phyloP scores from a whole-genome alignment of 2,113 vertebrate genomes.

The Rhabdornis inornatus region DNA sequence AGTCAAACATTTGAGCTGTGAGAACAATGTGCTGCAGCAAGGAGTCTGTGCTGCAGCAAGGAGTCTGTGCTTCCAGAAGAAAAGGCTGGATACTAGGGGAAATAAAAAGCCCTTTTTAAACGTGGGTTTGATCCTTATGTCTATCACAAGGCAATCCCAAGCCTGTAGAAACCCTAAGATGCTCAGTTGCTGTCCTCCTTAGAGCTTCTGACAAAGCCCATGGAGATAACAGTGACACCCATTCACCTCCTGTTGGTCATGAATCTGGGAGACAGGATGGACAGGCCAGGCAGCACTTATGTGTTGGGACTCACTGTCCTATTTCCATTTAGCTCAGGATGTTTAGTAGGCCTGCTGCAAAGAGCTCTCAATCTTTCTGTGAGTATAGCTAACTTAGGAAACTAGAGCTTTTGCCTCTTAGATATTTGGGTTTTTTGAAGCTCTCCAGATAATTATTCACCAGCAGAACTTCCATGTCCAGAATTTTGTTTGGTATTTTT shows the following conservation, averaged over 20 bases:
- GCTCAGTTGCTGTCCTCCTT: not conserved
- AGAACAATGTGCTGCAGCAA: not conserved
- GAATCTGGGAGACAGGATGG: not conserved
- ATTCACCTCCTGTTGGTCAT: accelerated
- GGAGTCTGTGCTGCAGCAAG: not conserved
- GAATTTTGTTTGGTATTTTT: not conserved
- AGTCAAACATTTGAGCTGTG: not conserved
- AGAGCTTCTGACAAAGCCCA: not conserved
- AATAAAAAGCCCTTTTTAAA: not conserved
- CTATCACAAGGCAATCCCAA: not conserved
- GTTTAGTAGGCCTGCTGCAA: not conserved
- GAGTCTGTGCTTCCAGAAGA: not conserved
- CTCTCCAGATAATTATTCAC: not conserved
- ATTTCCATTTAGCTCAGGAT: not conserved
- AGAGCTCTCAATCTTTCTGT: not conserved
- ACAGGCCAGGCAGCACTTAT: not conserved
- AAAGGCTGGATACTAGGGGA: not conserved
- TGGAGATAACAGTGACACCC: not conserved
- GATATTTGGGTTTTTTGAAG: not conserved
- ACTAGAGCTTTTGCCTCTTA: not conserved
- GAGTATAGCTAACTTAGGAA: not conserved
- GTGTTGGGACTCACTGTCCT: not conserved
- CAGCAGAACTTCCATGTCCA: not conserved
- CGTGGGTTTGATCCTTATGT: not conserved
- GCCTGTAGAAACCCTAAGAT: not conserved